Percentiles rank a stretch among this genome's conserved stretches.
Evolutionary conservation across 2,113 vertebrate species (phyloP).

Genomic region (Trichechus manatus): DNA sequence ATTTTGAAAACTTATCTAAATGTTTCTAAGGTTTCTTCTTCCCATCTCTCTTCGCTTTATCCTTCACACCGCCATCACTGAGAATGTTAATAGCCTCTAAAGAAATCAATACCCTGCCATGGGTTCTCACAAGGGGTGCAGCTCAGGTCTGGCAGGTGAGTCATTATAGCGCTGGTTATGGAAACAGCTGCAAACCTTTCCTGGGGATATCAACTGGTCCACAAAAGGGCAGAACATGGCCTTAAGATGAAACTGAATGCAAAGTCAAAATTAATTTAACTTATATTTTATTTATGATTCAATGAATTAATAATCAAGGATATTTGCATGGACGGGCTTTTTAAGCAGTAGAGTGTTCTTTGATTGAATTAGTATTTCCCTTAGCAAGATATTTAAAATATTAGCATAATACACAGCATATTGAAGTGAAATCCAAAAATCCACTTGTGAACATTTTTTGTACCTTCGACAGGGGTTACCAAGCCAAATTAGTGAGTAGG

Average conservation of each 20-base stretch:
- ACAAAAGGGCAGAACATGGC: slow-evolving; percentile 80
- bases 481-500: background rate
- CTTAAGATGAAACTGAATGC: slow-evolving; percentile 84
- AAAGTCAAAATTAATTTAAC: slow-evolving; percentile 81
- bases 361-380: slow-evolving; percentile 74
- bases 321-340: slow-evolving; percentile 79
- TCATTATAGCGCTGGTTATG: background rate
- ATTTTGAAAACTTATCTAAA: slow-evolving; percentile 8
- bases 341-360: slow-evolving; percentile 65
- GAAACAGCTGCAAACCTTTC: slow-evolving; percentile 70
- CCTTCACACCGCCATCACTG: background rate
- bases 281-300: slow-evolving; percentile 83
- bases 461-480: background rate
- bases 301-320: slow-evolving; percentile 83
- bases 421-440: slow-evolving; percentile 36
- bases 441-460: slow-evolving; percentile 36
- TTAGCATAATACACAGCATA: slow-evolving; percentile 35
- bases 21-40: background rate
- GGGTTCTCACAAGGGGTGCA: background rate
- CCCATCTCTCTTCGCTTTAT: background rate
- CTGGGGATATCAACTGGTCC: slow-evolving; percentile 59
- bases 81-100: slow-evolving; percentile 51
- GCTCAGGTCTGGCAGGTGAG: slow-evolving; percentile 27
- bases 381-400: slow-evolving; percentile 65
- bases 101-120: slow-evolving; percentile 52